These are phyloP conservation scores for Mastigias papua DNA, from an alignment of 30 jellyfish, hydroid and myxozoan genomes.

Conservation along the genomic window DNA sequence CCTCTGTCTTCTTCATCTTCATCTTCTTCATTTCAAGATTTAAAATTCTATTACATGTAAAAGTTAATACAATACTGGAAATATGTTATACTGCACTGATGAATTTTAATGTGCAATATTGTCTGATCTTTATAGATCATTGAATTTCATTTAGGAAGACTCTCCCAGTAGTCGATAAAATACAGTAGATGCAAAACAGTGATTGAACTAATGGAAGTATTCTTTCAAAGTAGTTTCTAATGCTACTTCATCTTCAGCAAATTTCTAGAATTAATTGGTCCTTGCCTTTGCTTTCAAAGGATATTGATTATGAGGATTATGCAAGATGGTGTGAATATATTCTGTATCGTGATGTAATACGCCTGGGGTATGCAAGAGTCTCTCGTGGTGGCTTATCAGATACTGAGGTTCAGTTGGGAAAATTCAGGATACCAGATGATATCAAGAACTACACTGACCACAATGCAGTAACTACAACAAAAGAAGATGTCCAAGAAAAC, in stretches of 20 bases:
- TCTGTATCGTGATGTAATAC: constrained; percentile 71
- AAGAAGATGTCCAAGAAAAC: constrained; percentile 58
- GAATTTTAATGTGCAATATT: no score
- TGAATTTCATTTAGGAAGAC: no score
- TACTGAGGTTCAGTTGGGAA: constrained; percentile 78
- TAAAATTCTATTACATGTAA: no score
- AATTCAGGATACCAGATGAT: constrained; percentile 54
- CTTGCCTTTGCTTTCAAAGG: constrained; percentile 32
- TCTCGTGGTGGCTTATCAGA: constrained; percentile 78
- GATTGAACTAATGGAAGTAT: no score
- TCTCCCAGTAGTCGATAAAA: no score
- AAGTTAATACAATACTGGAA: no score
- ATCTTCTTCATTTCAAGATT: no score
- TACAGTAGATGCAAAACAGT: no score
- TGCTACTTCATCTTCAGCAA: background rate
- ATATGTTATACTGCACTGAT: no score
- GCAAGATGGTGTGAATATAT: constrained; percentile 84
- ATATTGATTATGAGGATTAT: constrained; percentile 73
- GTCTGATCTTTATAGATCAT: no score
- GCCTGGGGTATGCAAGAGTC: constrained; percentile 78
- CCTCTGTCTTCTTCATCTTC: no score
- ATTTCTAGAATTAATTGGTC: background rate
- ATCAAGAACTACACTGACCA: constrained; percentile 20
- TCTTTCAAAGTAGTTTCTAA: background rate
- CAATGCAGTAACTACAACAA: constrained; percentile 54